These are phyloP conservation scores for Conchocele bisecta DNA, from an alignment of 2,888 invertebrate genomes.

Conservation along the genomic window DNA sequence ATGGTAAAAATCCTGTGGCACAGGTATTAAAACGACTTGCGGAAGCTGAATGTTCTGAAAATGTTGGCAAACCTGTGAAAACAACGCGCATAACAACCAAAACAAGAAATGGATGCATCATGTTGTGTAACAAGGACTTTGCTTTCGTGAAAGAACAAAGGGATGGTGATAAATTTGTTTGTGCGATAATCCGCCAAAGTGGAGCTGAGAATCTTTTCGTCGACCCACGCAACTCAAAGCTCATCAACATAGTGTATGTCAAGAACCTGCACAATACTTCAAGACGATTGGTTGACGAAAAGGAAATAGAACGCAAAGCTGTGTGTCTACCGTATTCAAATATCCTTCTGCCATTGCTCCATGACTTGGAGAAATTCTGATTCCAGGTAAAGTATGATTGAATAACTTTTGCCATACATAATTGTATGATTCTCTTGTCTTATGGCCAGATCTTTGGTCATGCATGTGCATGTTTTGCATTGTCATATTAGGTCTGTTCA, in stretches of 20 bases:
- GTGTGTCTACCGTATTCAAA: constrained; percentile 16
- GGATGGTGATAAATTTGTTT: constrained; percentile 2
- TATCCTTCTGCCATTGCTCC: constrained; percentile 24
- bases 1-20: constrained; percentile 22
- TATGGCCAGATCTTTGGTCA: too few species aligned
- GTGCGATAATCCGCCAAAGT: constrained; percentile 4
- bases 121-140: background rate
- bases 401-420: too few species aligned
- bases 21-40: constrained; percentile 23
- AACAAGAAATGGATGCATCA: constrained; percentile 20
- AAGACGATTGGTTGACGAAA: constrained; percentile 3
- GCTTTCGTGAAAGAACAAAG: constrained; percentile 18
- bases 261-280: background rate
- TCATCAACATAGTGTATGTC: constrained; percentile 19
- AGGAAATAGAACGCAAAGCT: constrained; percentile 8
- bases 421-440: too few species aligned
- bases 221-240: constrained; percentile 33
- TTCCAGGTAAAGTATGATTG: too few species aligned
- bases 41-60: constrained; percentile 1
- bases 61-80: background rate
- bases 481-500: too few species aligned
- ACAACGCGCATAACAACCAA: background rate
- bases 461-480: too few species aligned
- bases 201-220: constrained; percentile 15
- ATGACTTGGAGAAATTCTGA: too few species aligned